Conservation (phyloP, 2,888 invertebrate species). For the Melolontha melolontha region DNA sequence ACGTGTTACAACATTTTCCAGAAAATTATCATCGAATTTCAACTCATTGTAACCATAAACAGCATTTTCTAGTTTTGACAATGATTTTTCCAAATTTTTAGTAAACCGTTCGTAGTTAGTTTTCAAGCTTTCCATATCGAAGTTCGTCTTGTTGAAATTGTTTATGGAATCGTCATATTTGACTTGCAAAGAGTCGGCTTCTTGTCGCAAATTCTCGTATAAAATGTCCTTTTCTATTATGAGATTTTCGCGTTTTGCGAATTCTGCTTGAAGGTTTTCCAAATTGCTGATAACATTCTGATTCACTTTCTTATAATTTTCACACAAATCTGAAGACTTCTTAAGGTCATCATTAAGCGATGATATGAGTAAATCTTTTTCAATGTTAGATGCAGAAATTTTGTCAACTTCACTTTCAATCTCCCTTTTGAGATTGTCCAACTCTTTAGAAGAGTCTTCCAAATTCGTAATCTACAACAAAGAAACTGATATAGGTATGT, state of each 20-base stretch:
- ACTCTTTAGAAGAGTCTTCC: not conserved
- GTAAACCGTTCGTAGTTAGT: slow-evolving; percentile 43
- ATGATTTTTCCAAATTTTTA: slow-evolving; percentile 37
- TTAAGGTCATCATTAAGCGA: slow-evolving; percentile 12
- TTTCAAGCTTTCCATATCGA: slow-evolving; percentile 39
- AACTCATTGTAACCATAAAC: slow-evolving; percentile 37
- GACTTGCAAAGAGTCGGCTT: slow-evolving; percentile 33
- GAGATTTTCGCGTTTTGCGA: not conserved
- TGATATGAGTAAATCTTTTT: slow-evolving; percentile 25
- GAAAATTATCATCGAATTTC: slow-evolving; percentile 40
- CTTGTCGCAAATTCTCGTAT: slow-evolving; percentile 29
- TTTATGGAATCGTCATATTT: slow-evolving; percentile 41
- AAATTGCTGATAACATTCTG: slow-evolving; percentile 16
- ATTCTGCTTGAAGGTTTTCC: slow-evolving; percentile 15
- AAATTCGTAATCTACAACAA: slow-evolving; percentile 30
- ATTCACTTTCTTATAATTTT: slow-evolving; percentile 9
- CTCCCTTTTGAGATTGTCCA: slow-evolving; percentile 7
- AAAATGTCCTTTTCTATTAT: slow-evolving; percentile 22
- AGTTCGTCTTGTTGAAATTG: slow-evolving; percentile 42
- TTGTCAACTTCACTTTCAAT: slow-evolving; percentile 7
- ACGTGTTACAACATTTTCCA: slow-evolving; percentile 39
- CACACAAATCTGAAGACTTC: slow-evolving; percentile 1
- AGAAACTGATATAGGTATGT: not conserved
- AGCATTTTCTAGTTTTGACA: slow-evolving; percentile 43
- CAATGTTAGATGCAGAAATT: slow-evolving; percentile 3